Base-by-base conservation (phyloP, 2,113 vertebrate species). In the Rhizomys pruinosus region DNA sequence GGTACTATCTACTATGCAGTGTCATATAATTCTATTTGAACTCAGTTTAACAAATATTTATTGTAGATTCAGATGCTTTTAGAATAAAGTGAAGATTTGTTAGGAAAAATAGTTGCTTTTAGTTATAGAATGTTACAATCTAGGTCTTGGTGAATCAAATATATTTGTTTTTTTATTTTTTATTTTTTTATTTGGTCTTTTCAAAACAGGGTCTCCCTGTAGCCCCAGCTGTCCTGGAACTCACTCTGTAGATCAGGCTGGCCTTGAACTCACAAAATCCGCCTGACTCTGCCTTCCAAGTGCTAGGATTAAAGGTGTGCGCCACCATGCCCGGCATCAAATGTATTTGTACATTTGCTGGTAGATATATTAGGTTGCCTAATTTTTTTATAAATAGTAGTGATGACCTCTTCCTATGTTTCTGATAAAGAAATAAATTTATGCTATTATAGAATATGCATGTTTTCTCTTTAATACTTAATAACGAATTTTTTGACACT, bases 71-170 rank as follows among this genome's bases (percentile, higher is more conserved):
- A 87, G 20, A 12, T 92, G 17, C 27, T 94, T 25, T 89, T 86
- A 32, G 39, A 74, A 73, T 90, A 92, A 64, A 92, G 37, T 95
- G 87, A n/a, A 93, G 69, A 52, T 88, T 90, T 78, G 23, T 92
- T 84, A 82, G 55, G 55, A 47, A 92, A 93, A 93, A 59, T 71
- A n/a, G 34, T 85, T 23, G 39, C 27, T 71, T 11, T 91, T 23
- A 73, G 37, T 69, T 37, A 92, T 84, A 79, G 25, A 90, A 93
- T 89, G 12, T 78, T 55, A 91, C 37, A 92, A 15, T 86, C 39
- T 64, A 90, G 86, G 12, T 87, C 66, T 77, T 95, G 59, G 4
- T 89, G 64, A 94, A 57, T 63, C 90, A 27, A 55, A 61, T 69
- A 19, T 84, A 80, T 72, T 93, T 86, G 34, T 61, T n/a, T n/a